Conservation (phyloP, 2,888 invertebrate species). For the Ephialtes manifestator region DNA sequence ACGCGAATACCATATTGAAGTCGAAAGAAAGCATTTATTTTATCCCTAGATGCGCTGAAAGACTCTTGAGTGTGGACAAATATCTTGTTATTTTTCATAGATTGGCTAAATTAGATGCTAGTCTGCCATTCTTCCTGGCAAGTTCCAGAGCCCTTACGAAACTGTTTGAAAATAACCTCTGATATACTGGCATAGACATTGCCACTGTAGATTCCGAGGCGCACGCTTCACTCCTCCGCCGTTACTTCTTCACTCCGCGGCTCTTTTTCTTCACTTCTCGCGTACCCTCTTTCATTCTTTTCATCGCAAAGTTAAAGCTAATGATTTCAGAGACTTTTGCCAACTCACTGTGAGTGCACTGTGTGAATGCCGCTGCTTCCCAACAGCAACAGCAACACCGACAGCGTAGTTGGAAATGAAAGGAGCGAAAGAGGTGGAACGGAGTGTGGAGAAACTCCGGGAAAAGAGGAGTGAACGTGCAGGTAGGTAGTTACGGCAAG, state of each 20-base stretch:
- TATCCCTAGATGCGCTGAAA: too few relatives aligned
- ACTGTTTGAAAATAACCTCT: slow-evolving; percentile 27
- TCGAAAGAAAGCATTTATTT: too few relatives aligned
- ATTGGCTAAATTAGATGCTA: too few relatives aligned
- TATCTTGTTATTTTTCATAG: too few relatives aligned
- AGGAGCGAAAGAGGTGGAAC: slow-evolving; percentile 43
- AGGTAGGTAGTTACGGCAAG: slow-evolving; percentile 57
- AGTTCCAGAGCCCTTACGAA: background rate
- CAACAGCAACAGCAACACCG: slow-evolving; percentile 7
- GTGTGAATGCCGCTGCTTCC: slow-evolving; percentile 44
- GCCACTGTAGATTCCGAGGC: slow-evolving; percentile 21
- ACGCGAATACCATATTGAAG: too few relatives aligned
- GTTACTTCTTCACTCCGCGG: slow-evolving; percentile 7
- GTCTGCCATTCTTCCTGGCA: too few relatives aligned
- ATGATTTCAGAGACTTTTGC: slow-evolving; percentile 55
- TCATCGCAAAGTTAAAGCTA: slow-evolving; percentile 57
- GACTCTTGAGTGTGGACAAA: too few relatives aligned
- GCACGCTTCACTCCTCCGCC: slow-evolving; percentile 9
- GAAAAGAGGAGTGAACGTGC: slow-evolving; percentile 27
- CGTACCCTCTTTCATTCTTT: slow-evolving; percentile 50
- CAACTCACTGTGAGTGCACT: slow-evolving; percentile 38
- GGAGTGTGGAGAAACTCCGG: slow-evolving; percentile 36
- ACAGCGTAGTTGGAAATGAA: slow-evolving; percentile 42
- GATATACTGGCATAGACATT: background rate
- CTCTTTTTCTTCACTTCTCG: slow-evolving; percentile 24